phyloP scores from a whole-genome alignment of 2,888 invertebrate species.

The Pterostichus niger region DNA sequence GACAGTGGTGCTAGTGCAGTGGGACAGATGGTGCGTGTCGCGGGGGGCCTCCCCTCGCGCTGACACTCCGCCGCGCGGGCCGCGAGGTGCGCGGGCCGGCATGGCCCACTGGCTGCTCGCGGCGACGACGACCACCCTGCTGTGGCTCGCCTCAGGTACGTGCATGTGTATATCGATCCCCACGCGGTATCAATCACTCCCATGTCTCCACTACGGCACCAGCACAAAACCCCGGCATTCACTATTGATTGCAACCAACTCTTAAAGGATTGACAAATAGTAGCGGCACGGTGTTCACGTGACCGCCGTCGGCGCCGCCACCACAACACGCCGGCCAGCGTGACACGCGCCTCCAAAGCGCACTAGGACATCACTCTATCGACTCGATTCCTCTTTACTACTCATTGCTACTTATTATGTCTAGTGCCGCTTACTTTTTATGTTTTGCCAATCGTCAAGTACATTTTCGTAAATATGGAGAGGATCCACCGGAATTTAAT shows the following conservation, averaged over 20 bases:
- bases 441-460: too few species aligned
- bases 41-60: slow-evolving; percentile 81
- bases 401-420: not conserved
- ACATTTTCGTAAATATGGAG: too few species aligned
- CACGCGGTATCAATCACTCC: slow-evolving; percentile 22
- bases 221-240: slow-evolving; percentile 35
- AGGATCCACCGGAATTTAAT: too few species aligned
- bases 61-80: slow-evolving; percentile 76
- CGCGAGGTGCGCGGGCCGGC: slow-evolving; percentile 73
- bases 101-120: slow-evolving; percentile 75
- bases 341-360: slow-evolving; percentile 8
- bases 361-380: not conserved
- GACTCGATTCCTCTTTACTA: not conserved
- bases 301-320: slow-evolving; percentile 44
- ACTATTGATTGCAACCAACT: slow-evolving; percentile 60
- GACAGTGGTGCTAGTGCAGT: slow-evolving; percentile 67
- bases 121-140: slow-evolving; percentile 77
- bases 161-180: slow-evolving; percentile 5
- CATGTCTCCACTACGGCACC: not conserved
- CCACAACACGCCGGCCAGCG: slow-evolving; percentile 28
- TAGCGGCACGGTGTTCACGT: slow-evolving; percentile 55
- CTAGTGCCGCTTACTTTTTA: too few species aligned
- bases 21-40: slow-evolving; percentile 74
- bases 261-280: slow-evolving; percentile 62
- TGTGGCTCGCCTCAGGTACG: slow-evolving; percentile 73